These are phyloP conservation scores for Eupithecia centaureata DNA, from an alignment of 2,888 invertebrate genomes.

Conservation along the genomic window DNA sequence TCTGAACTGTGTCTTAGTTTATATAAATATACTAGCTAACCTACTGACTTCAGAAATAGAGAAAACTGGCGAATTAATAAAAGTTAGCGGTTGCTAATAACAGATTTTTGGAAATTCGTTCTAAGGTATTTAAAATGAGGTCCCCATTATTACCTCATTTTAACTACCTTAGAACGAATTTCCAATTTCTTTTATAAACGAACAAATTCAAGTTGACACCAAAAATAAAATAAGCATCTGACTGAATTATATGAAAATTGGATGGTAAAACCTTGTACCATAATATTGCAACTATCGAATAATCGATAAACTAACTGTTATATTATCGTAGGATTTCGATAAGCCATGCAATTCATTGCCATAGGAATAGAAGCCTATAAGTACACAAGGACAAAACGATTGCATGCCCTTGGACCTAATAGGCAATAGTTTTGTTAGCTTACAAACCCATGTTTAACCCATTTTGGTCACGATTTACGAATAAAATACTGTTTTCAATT, in stretches of 20 bases:
- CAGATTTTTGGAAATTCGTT: no score
- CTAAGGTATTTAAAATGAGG: no score
- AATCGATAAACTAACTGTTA: not conserved
- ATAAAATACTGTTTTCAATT: conserved; percentile 14
- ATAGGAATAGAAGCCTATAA: not conserved
- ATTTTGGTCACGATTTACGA: conserved; percentile 7
- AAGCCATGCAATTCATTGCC: not conserved
- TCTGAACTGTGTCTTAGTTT: no score
- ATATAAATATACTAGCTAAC: no score
- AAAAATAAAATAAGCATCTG: not conserved
- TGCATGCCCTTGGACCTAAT: conserved; percentile 10
- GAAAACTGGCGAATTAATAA: no score
- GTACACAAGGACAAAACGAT: conserved; percentile 9
- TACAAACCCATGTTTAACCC: conserved; percentile 8
- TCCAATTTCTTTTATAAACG: not conserved
- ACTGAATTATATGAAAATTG: not conserved
- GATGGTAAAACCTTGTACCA: not conserved
- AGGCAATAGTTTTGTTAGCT: conserved; percentile 5
- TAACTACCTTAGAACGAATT: no score
- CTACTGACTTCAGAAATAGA: no score
- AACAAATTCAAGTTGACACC: not conserved
- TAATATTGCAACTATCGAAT: not conserved
- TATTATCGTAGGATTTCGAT: not conserved
- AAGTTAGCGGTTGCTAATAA: no score
- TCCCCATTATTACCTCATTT: no score